Evolutionary conservation across 2,888 invertebrate genomes (phyloP), one percentile per base, ranked within the genome.

Genomic region (Eueremaeus valkanovi): DNA sequence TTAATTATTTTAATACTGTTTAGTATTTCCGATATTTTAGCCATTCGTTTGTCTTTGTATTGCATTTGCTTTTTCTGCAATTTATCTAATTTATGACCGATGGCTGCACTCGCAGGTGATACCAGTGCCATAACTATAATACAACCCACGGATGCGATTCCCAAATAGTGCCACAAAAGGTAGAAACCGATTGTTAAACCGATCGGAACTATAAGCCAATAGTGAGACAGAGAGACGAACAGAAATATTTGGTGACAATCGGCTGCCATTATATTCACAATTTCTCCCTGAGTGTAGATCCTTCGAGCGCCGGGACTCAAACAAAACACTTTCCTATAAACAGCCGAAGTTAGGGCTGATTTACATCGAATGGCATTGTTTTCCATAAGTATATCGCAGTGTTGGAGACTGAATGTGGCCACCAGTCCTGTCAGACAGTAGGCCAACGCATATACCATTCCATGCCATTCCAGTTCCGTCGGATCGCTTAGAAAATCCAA

Each of bases 121-220:
- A 97, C 87, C 72, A 96, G 88, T 63, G 97, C 89, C 92, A 98
- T 93, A 55, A 97, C 92, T 2, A 90, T 91, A 72, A 98, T 85
- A n/a, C 95, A 95, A 68, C 95, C 94, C 11, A 98, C 84, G 0
- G 96, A 93, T 0, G 95, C 74, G 13, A 63, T 51, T 21, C 78
- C 80, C 16, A 79, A 55, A 13, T 76, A 72, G 18, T 70, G 27
- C 72, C 74, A 94, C 11, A 94, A 85, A 85, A 94, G 92, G 82
- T 90, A 92, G 63, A 95, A 84, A 0, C 93, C 91, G 42, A 95
- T 84, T 3, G 86, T 86, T 79, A 96, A 95, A 86, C 95, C 95
- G 33, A 95, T 84, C 0, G 95, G 95, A 31, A 83, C 81, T 0
- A 92, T 92, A 93, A 90, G 83, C 92, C 92, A 78, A 93, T 84